A percentile compares a stretch with the other conserved stretches of the same genome.
Conservation (phyloP, 2,797 vertebrate species). For the Spinus olivaceus region DNA sequence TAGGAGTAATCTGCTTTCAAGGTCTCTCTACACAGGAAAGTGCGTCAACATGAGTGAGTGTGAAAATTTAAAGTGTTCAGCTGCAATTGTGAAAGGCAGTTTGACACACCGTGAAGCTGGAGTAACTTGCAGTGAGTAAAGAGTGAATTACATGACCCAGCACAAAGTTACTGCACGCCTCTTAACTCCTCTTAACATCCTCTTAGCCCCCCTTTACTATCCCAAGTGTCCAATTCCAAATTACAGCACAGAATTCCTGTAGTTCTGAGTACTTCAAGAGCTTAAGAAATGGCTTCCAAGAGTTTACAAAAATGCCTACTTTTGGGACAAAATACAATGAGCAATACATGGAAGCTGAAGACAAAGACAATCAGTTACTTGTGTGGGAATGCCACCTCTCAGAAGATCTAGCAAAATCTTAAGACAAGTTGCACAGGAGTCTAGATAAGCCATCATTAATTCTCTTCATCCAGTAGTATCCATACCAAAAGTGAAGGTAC, state of each 20-base stretch:
- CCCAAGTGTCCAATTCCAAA: not conserved
- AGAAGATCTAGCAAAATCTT: not conserved
- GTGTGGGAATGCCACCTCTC: not conserved
- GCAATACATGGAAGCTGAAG: not conserved
- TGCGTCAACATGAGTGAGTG: rapidly evolving
- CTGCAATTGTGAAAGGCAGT: not conserved
- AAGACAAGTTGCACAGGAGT: not conserved
- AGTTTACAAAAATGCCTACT: not conserved
- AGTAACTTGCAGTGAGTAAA: not conserved
- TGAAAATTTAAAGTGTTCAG: not conserved
- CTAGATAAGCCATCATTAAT: not conserved
- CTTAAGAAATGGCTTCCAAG: not conserved
- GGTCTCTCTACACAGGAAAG: not conserved
- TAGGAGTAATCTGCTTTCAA: not conserved
- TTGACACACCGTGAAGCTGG: not conserved
- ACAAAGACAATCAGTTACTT: not conserved
- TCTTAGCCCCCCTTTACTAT: not conserved
- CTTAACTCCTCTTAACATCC: not conserved
- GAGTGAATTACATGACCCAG: not conserved
- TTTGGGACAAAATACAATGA: not conserved
- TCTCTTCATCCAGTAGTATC: not conserved
- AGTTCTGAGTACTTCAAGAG: not conserved
- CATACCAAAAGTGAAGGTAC: not conserved
- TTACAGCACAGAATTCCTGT: not conserved
- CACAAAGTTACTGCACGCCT: not conserved